These are phyloP conservation scores for Aricia artaxerxes DNA, from an alignment of 2,888 invertebrate species.

Conservation along the genomic window DNA sequence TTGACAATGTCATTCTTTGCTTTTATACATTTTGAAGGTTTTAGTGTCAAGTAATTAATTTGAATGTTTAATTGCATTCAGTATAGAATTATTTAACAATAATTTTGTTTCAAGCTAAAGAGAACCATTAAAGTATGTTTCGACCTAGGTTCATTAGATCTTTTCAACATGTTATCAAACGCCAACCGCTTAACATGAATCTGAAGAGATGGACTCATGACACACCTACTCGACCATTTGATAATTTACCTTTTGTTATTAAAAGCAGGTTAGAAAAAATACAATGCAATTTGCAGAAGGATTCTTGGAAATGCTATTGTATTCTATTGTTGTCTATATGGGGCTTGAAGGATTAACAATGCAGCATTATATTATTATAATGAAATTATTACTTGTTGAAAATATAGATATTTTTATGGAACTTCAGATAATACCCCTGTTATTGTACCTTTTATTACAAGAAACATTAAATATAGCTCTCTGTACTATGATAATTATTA, in stretches of 20 bases:
- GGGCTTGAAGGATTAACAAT: too few species aligned
- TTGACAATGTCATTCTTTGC: too few species aligned
- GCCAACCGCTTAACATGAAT: background rate
- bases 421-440: too few species aligned
- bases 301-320: too few species aligned
- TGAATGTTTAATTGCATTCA: too few species aligned
- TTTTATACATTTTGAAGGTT: background rate
- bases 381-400: too few species aligned
- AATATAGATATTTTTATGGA: too few species aligned
- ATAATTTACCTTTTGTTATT: constrained; percentile 62
- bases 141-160: background rate
- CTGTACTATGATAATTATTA: background rate
- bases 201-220: constrained; percentile 37
- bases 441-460: too few species aligned
- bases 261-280: constrained; percentile 52
- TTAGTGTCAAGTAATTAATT: background rate
- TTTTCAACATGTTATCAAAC: background rate
- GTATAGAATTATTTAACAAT: background rate
- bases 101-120: background rate
- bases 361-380: too few species aligned
- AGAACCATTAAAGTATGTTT: background rate
- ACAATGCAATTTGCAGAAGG: background rate
- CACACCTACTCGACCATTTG: constrained; percentile 59
- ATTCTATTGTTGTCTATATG: too few species aligned
- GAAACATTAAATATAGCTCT: too few species aligned